Conservation (phyloP, 2,888 invertebrate genomes). For the Chaetoderma sp. region DNA sequence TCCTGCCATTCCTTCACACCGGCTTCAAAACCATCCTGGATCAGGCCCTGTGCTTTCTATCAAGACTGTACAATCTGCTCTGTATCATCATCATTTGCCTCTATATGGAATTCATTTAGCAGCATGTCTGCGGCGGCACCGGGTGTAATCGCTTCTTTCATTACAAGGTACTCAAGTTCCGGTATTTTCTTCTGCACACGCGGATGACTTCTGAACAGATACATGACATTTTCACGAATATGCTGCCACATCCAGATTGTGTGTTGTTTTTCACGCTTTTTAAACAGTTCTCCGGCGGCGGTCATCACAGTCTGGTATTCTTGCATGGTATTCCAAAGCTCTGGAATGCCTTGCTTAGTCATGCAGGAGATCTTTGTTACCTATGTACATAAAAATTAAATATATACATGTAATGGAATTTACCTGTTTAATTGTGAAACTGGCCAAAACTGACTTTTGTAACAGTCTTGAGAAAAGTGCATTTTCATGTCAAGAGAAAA, state of each 20-base stretch:
- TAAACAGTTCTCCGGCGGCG: conserved; percentile 63
- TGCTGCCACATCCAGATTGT: conserved; percentile 71
- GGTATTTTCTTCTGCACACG: conserved; percentile 49
- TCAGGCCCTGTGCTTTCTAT: too few relatives aligned
- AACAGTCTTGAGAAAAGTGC: too few relatives aligned
- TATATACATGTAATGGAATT: too few relatives aligned
- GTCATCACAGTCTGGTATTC: conserved; percentile 55
- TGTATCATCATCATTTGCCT: too few relatives aligned
- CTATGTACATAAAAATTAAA: too few relatives aligned
- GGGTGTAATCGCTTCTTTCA: conserved; percentile 65
- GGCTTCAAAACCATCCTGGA: too few relatives aligned
- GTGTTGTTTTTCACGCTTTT: conserved; percentile 64
- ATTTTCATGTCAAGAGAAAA: too few relatives aligned
- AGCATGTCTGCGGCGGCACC: conserved; percentile 67
- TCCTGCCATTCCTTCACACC: too few relatives aligned
- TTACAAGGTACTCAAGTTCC: conserved; percentile 63
- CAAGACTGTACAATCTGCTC: too few relatives aligned
- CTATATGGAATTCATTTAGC: conserved; percentile 57
- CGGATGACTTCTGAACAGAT: conserved; percentile 61
- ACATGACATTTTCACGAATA: conserved; percentile 66
- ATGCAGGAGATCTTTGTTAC: conserved; percentile 70
- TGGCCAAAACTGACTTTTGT: too few relatives aligned
- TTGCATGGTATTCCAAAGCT: conserved; percentile 69
- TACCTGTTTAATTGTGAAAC: too few relatives aligned
- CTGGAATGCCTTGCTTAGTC: conserved; percentile 68